These are phyloP conservation scores for Metopia argyrocephala DNA, from an alignment of 2,888 invertebrate species.

Conservation along the genomic window DNA sequence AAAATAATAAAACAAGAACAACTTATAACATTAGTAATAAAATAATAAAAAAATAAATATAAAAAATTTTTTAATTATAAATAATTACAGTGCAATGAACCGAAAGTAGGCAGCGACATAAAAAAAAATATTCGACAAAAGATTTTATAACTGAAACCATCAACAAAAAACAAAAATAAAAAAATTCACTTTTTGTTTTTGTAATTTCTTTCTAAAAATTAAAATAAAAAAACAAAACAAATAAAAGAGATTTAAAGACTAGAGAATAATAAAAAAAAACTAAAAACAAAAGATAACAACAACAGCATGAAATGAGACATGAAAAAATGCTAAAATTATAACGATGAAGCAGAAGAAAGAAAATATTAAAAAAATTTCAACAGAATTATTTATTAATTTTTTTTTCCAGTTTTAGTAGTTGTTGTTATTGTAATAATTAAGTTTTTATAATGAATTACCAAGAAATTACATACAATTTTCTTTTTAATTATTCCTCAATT, in stretches of 20 bases:
- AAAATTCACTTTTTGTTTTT: background rate
- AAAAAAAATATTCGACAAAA: background rate
- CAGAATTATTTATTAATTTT: conserved; percentile 47
- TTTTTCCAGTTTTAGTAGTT: conserved; percentile 29
- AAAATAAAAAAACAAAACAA: background rate
- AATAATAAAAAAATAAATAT: conserved; percentile 39
- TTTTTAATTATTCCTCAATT: conserved; percentile 9
- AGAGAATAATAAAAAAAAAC: conserved; percentile 3
- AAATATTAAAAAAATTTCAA: background rate
- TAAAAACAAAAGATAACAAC: conserved; percentile 14
- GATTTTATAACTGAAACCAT: conserved; percentile 9
- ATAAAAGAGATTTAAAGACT: background rate
- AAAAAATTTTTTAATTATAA: conserved; percentile 53
- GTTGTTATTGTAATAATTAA: background rate
- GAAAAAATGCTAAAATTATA: conserved; percentile 36
- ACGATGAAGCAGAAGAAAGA: conserved; percentile 25
- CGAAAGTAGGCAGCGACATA: conserved; percentile 58
- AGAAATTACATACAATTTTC: conserved; percentile 47
- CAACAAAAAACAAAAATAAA: conserved; percentile 20
- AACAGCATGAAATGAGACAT: conserved; percentile 3
- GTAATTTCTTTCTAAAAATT: background rate
- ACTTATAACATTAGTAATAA: conserved; percentile 18
- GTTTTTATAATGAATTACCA: conserved; percentile 34
- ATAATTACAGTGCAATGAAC: conserved; percentile 65
- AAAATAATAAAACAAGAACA: conserved; percentile 2